Base-by-base conservation (phyloP, 2,113 vertebrate genomes). In the Chionodraco myersi region DNA sequence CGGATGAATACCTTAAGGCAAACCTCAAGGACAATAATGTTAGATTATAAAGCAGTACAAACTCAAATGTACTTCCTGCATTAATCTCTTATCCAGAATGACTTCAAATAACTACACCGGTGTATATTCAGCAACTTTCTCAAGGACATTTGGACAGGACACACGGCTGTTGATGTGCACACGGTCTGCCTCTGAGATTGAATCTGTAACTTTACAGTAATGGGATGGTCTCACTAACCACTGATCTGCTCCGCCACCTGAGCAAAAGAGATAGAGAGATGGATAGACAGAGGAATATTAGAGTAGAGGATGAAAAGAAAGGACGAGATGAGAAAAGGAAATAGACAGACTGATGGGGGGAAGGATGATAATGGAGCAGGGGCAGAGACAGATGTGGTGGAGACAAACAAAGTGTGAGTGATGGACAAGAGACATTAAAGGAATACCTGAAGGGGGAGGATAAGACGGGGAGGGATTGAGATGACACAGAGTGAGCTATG, bases 131-230 rank as follows among this genome's bases (percentile, higher is more conserved):
- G 79, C 79, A 78, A 87, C 66, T 78, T 72, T 63, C 75, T 89
- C 92, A 93, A 93, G 91, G 90, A 77, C 91, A 85, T 85, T 90
- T 77, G 81, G 87, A 87, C 82, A 74, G 82, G 68, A 87, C 51
- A 62, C 64, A 15, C 2, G 14, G 75, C 62, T 89, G 76, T 86
- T 89, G 86, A 86, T 86, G 74, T 62, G 73, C 84, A 59, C 70
- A 44, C 61, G 34, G 83, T 84, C 86, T 80, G 78, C 63, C 60
- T 78, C 34, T 0, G 67, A 91, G 88, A 92, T 92, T 87, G 83
- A 88, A 92, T 88, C 84, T 78, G 86, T 88, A 90, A 92, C 89
- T 90, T 88, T 71, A 82, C 85, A 75, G 83, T 91, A 92, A 91
- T 91, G 79, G 90, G 85, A 87, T 88, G 81, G 84, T 89, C 91